Evolutionary conservation across 2,888 invertebrate genomes (phyloP).

Genomic region (Dichetophora obliterata): DNA sequence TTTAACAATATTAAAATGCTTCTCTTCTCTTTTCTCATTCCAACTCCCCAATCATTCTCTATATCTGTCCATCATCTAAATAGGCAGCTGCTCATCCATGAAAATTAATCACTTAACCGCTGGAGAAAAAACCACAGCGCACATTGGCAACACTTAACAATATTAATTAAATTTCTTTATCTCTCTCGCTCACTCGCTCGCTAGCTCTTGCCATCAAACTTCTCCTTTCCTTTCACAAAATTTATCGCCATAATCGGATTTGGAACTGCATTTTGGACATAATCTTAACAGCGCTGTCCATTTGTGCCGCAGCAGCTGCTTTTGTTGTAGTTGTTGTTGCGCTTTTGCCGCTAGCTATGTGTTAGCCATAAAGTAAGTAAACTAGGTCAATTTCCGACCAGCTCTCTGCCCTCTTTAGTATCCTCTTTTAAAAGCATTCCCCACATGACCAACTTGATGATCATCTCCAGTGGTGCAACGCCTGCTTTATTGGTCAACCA

Average conservation of each 20-base stretch:
- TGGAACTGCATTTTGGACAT: conserved; percentile 32
- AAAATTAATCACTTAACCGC: too few relatives aligned
- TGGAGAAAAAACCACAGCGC: too few relatives aligned
- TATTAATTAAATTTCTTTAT: background rate
- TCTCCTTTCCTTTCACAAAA: background rate
- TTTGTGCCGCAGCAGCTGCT: conserved; percentile 10
- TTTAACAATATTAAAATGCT: too few relatives aligned
- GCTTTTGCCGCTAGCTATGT: background rate
- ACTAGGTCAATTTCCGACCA: conserved; percentile 29
- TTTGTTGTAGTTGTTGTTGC: background rate
- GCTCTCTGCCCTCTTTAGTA: background rate
- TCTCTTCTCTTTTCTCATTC: too few relatives aligned
- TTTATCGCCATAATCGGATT: conserved; percentile 24
- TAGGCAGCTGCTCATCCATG: too few relatives aligned
- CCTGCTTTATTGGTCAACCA: conserved; percentile 26
- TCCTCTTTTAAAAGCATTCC: background rate
- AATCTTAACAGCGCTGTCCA: conserved; percentile 28
- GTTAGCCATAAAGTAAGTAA: conserved; percentile 29
- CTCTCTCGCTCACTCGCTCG: background rate
- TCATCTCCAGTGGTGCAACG: background rate
- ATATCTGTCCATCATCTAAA: too few relatives aligned
- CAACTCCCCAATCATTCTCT: too few relatives aligned
- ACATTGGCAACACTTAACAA: too few relatives aligned
- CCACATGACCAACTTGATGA: background rate
- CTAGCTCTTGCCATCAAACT: background rate